These are phyloP conservation scores for Anaspis maculata DNA, from an alignment of 2,888 invertebrate genomes.

Conservation along the genomic window DNA sequence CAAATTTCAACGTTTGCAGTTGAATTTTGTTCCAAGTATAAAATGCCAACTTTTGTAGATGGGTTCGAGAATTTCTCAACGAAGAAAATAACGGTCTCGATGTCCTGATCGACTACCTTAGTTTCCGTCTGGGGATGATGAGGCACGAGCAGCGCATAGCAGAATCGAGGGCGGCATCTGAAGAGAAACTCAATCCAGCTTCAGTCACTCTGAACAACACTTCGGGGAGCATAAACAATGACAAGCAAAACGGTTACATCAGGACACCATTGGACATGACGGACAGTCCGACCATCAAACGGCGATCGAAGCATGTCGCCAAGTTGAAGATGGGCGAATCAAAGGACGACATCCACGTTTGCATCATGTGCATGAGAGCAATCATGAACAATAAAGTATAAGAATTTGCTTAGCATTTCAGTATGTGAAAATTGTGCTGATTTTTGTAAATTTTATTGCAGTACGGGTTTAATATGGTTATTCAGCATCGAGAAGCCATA, in stretches of 20 bases:
- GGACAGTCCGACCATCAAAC: conserved; percentile 62
- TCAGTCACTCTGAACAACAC: conserved; percentile 27
- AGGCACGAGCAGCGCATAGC: conserved; percentile 77
- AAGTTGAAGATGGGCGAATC: conserved; percentile 91
- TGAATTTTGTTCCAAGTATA: no score
- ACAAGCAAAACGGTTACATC: conserved; percentile 28
- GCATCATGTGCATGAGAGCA: conserved; percentile 97
- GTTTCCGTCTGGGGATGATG: conserved; percentile 92
- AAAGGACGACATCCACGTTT: conserved; percentile 97
- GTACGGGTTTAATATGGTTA: conserved; percentile 99
- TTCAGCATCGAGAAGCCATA: conserved; percentile 95
- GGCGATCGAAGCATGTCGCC: conserved; percentile 77
- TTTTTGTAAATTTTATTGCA: conserved; percentile 51
- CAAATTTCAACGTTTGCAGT: no score
- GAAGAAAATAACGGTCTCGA: conserved; percentile 94
- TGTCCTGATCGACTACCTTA: conserved; percentile 94
- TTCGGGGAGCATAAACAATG: conserved; percentile 25
- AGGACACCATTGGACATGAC: conserved; percentile 51
- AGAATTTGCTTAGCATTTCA: conserved; percentile 3
- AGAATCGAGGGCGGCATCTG: conserved; percentile 66
- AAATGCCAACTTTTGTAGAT: conserved; percentile 70
- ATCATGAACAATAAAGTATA: conserved; percentile 98
- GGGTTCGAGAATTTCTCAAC: conserved; percentile 97
- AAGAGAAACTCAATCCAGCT: conserved; percentile 59
- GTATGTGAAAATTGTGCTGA: conserved; percentile 3